Evolutionary conservation across 2,113 vertebrate species (phyloP).

Genomic region (Tringa solitaria): DNA sequence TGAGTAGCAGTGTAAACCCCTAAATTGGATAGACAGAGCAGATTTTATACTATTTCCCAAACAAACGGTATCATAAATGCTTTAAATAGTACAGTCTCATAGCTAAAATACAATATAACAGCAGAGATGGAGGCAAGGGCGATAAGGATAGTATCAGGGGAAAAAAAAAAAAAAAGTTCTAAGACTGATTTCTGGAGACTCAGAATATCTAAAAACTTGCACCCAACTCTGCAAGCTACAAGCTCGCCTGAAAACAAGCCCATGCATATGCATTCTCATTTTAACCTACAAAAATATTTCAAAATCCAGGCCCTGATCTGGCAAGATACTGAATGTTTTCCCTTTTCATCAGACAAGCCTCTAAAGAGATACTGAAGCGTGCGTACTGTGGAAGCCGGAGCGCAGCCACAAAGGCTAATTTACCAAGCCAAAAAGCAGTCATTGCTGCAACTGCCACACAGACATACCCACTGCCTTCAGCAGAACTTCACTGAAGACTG

Average conservation of each 20-base stretch:
- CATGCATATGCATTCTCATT: conserved; percentile 48
- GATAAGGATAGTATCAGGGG: not conserved
- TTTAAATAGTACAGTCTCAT: not conserved
- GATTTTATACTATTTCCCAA: conserved; percentile 22
- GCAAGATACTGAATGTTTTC: conserved; percentile 52
- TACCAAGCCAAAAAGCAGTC: conserved; percentile 53
- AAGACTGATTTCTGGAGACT: not conserved
- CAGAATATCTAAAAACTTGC: conserved; percentile 27
- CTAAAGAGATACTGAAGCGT: conserved; percentile 54
- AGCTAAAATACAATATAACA: not conserved
- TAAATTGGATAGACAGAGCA: not conserved
- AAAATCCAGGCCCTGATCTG: conserved; percentile 55
- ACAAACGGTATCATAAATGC: not conserved
- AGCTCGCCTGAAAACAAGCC: conserved; percentile 26
- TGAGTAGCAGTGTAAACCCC: not conserved
- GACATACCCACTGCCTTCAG: conserved; percentile 24
- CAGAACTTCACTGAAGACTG: conserved; percentile 36
- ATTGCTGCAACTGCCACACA: conserved; percentile 26
- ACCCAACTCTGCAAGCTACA: not conserved
- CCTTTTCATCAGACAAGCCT: conserved; percentile 59
- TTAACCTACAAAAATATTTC: conserved; percentile 61
- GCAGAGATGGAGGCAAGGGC: not conserved
- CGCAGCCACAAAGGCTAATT: conserved; percentile 35
- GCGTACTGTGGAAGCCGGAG: not conserved
- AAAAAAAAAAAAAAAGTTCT: not conserved